A percentile compares a stretch with the other conserved stretches of the same genome.
These are phyloP conservation scores for Drosophila melanogaster DNA, from an alignment of 1,140 invertebrate species.

Conservation along the genomic window Release_6_plus_ISO1_MT NC_004354.4:12645001-12645500, in stretches of 20 bases:
- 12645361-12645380: constrained; percentile 33
- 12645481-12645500: background rate
- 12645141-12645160: too few species aligned
- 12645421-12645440: constrained; percentile 30
- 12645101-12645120: too few species aligned
- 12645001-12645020: constrained; percentile 19
- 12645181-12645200: constrained; percentile 11
- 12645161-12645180: too few species aligned
- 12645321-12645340: constrained; percentile 19
- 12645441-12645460: constrained; percentile 10
- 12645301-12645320: constrained; percentile 23
- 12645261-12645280: background rate
- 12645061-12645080: too few species aligned
- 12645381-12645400: constrained; percentile 48
- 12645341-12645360: constrained; percentile 26
- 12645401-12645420: constrained; percentile 33
- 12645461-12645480: background rate
- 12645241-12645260: background rate
- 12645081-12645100: too few species aligned
- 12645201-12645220: background rate
- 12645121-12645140: too few species aligned
- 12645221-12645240: constrained; percentile 9
- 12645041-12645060: background rate
- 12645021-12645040: background rate
- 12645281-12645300: constrained; percentile 8